Evolutionary conservation across 2,797 vertebrate species (phyloP), one percentile per base, ranked within the genome.

Genomic region (Cheirogaleus major): DNA sequence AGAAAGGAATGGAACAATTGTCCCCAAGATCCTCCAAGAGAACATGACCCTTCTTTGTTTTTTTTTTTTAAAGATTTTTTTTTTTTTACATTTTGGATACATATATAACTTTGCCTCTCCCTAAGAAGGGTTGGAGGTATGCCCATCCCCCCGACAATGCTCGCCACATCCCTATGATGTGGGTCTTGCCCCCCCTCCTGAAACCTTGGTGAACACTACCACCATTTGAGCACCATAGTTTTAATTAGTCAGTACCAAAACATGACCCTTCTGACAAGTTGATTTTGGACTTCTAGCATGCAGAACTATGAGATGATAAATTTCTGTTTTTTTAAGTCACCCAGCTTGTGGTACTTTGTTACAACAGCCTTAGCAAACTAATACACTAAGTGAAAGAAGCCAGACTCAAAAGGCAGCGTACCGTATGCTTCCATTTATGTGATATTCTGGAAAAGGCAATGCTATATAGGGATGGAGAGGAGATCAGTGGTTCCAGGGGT

Each of bases 391-490:
- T 85, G 57, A 84, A 84, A 92, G 61, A 87, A 89, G 35, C n/a
- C 45, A 72, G 38, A 55, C 70, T 83, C 80, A 63, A 78, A 76
- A 89, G 55, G 79, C 65, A 55, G 55, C 25, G 55, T 20, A 70
- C 23, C 20, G 9, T 41, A 12, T 7, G n/a, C 50, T 41, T 55
- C 25, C 65, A 41, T 85, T 89, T 79, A 65, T 52, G 38, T 67
- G 80, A 90, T 27, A 59, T 81, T 91, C 67, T 75, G n/a, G 87
- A 81, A 91, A 96, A 86, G 65, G 43, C 41, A 69, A 91, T 86
- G 75, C 23, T 67, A 35, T 67, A 35, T 0, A 75, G 41, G 43
- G 23, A 50, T 59, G 22, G 48, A 85, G 80, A 67, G 35, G 32
- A 89, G 25, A 73, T 50, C 48, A 15, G 27, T 86, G n/a, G 57